Evolutionary conservation across 2,888 invertebrate genomes (phyloP).

Genomic region (Drosophila austrosaltans): DNA sequence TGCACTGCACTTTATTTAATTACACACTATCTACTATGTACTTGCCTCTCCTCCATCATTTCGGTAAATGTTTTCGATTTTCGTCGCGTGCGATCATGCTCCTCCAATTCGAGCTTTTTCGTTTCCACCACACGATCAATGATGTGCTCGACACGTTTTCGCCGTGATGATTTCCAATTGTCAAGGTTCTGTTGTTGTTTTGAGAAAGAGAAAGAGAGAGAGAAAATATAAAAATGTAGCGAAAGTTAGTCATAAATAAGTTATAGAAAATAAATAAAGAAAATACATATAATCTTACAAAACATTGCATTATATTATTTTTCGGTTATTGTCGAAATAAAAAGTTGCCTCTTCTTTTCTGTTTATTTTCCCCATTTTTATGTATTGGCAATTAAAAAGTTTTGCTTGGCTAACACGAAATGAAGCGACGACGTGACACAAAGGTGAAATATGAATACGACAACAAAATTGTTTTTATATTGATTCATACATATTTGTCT

Average conservation of each 20-base stretch:
- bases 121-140: conserved; percentile 95
- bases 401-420: conserved; percentile 42
- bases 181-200: conserved; percentile 89
- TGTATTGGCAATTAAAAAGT: conserved; percentile 63
- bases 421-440: conserved; percentile 59
- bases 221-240: conserved; percentile 41
- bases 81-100: conserved; percentile 88
- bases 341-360: background rate
- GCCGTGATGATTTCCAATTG: conserved; percentile 96
- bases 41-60: conserved; percentile 94
- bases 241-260: conserved; percentile 61
- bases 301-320: conserved; percentile 32
- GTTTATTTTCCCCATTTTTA: conserved; percentile 9
- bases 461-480: conserved; percentile 40
- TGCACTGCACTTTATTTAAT: background rate
- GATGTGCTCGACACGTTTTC: conserved; percentile 95
- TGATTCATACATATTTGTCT: conserved; percentile 5
- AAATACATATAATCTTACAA: conserved; percentile 24
- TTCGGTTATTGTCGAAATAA: conserved; percentile 25
- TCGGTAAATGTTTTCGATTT: conserved; percentile 97
- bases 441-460: conserved; percentile 54
- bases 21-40: conserved; percentile 25
- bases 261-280: conserved; percentile 45
- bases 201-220: conserved; percentile 19
- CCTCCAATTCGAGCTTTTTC: conserved; percentile 92